Conservation (phyloP, 2,113 vertebrate genomes). For the Amazona guildingii region DNA sequence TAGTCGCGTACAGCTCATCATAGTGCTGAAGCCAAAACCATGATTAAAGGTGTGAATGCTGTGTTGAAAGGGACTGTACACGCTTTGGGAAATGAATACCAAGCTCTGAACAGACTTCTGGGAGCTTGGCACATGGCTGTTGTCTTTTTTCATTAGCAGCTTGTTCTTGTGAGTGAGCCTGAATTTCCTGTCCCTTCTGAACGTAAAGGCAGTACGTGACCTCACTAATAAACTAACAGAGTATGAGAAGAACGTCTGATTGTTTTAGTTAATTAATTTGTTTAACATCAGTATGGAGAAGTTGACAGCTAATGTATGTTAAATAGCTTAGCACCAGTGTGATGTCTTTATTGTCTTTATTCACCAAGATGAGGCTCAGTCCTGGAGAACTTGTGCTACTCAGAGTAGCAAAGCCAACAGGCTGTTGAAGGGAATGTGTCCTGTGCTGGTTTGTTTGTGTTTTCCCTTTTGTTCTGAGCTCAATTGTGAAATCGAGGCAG, state of each 20-base stretch:
- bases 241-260: neutral
- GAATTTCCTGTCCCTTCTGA: neutral
- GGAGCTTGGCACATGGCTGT: neutral
- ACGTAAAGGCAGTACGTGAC: neutral
- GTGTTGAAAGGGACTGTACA: neutral
- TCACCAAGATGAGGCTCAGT: neutral
- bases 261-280: neutral
- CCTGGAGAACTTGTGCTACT: neutral
- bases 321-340: neutral
- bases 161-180: neutral
- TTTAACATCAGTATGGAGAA: neutral
- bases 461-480: neutral
- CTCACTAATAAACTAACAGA: neutral
- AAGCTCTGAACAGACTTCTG: neutral
- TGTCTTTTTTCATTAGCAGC: neutral
- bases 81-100: neutral
- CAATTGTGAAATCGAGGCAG: neutral
- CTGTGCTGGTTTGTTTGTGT: neutral
- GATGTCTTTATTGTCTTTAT: neutral
- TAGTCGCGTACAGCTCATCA: neutral
- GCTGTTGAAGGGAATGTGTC: neutral
- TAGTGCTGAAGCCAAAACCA: neutral
- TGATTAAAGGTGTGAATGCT: neutral
- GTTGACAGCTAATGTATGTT: neutral
- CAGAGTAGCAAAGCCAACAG: neutral